Conservation (phyloP, 2,888 invertebrate species). For the Nezara viridula region DNA sequence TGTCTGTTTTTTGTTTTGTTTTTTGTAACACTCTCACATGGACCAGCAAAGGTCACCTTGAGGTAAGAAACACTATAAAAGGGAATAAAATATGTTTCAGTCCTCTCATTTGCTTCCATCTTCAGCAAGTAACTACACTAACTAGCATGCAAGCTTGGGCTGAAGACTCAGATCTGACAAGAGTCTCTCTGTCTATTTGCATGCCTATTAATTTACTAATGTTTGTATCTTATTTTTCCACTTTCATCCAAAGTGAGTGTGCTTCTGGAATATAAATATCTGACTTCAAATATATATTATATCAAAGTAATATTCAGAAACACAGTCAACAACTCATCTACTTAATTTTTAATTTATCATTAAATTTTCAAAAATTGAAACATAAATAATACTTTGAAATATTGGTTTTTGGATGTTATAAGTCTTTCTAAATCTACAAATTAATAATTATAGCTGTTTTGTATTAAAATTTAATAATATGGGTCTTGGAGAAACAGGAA, state of each 20-base stretch:
- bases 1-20: slow-evolving; percentile 22
- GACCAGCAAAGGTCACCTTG: slow-evolving; percentile 37
- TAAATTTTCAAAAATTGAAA: not conserved
- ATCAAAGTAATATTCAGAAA: not conserved
- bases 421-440: not conserved
- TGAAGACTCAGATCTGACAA: not conserved
- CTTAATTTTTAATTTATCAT: not conserved
- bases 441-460: not conserved
- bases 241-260: not conserved
- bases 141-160: slow-evolving; percentile 36
- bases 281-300: not conserved
- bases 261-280: slow-evolving; percentile 2
- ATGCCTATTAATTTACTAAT: slow-evolving; percentile 26
- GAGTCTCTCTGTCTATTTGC: slow-evolving; percentile 29
- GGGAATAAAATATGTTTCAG: slow-evolving; percentile 4
- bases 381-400: not conserved
- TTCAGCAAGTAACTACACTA: slow-evolving; percentile 31
- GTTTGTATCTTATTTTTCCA: not conserved
- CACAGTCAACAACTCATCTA: not conserved
- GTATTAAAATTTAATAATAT: not conserved
- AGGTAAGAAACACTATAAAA: slow-evolving; percentile 38
- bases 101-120: slow-evolving; percentile 33
- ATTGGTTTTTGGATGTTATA: slow-evolving; percentile 7
- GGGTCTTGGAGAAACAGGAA: not conserved
- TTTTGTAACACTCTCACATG: slow-evolving; percentile 36